Percentiles rank a stretch among this genome's conserved stretches.
These are phyloP conservation scores for Conchocele bisecta DNA, from an alignment of 2,888 invertebrate genomes.

Conservation along the genomic window DNA sequence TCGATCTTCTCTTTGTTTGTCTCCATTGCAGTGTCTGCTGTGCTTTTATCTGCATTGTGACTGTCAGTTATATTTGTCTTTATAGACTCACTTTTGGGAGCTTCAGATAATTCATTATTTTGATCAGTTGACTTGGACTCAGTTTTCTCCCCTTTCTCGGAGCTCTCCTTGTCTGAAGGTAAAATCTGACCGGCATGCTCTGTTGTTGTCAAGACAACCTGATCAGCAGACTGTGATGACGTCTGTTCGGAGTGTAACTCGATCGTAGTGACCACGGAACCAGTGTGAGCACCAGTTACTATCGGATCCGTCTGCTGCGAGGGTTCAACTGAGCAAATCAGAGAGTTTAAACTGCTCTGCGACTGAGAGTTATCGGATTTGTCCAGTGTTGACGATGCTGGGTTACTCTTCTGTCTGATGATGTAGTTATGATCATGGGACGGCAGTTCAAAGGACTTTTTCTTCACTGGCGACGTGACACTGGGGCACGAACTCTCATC, in stretches of 20 bases:
- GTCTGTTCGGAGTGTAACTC: slow-evolving; percentile 50
- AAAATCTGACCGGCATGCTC: background rate
- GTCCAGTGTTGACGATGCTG: slow-evolving; percentile 24
- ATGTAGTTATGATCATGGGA: slow-evolving; percentile 78
- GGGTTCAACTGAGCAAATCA: no score
- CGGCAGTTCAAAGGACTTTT: slow-evolving; percentile 51
- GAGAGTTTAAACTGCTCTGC: no score
- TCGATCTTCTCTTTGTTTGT: background rate
- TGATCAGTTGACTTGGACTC: no score
- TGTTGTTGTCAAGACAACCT: slow-evolving; percentile 32
- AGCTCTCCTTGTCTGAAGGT: background rate
- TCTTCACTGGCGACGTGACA: slow-evolving; percentile 31
- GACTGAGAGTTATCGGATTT: background rate
- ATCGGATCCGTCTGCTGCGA: background rate
- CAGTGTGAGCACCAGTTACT: background rate
- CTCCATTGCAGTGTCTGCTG: background rate
- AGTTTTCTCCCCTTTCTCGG: background rate
- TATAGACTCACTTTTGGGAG: no score
- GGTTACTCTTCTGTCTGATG: slow-evolving; percentile 65
- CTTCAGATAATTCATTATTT: no score
- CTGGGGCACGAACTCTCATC: slow-evolving; percentile 63
- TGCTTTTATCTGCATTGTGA: background rate
- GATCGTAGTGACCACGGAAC: slow-evolving; percentile 38
- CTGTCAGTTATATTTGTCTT: no score
- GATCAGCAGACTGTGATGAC: slow-evolving; percentile 26